A percentile compares a stretch with the other conserved stretches of the same genome.
Conservation (phyloP, 2,888 invertebrate species). For the Drosophila yooni region DNA sequence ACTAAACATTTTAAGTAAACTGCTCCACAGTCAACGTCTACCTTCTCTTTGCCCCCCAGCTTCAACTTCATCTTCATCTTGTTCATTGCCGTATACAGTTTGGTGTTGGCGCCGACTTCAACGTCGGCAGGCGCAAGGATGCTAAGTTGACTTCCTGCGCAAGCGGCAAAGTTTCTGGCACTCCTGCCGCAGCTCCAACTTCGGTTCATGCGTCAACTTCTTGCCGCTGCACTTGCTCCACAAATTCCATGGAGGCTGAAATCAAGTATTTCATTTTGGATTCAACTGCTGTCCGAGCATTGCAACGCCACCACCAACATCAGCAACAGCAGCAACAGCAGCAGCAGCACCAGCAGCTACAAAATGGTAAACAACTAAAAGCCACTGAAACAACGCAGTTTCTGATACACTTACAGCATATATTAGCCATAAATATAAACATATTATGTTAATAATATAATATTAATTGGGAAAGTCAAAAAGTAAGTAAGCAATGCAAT, state of each 20-base stretch:
- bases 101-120: background rate
- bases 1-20: conserved; percentile 82
- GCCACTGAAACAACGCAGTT: conserved; percentile 4
- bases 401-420: conserved; percentile 50
- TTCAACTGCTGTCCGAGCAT: conserved; percentile 78
- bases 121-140: conserved; percentile 43
- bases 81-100: conserved; percentile 1
- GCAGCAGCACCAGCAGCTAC: conserved; percentile 46
- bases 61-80: conserved; percentile 17
- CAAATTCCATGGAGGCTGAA: conserved; percentile 78
- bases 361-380: conserved; percentile 62
- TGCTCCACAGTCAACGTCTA: conserved; percentile 45
- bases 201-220: conserved; percentile 24
- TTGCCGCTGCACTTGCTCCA: conserved; percentile 54
- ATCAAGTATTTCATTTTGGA: conserved; percentile 81
- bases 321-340: conserved; percentile 9
- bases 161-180: conserved; percentile 69
- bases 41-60: conserved; percentile 5
- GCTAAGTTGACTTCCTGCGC: conserved; percentile 77
- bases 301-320: conserved; percentile 57
- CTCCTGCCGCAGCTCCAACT: conserved; percentile 42
- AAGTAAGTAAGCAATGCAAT: too few species aligned
- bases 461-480: too few species aligned
- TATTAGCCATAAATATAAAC: background rate
- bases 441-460: background rate